Evolutionary conservation across 2,797 vertebrate species (phyloP).

Genomic region (Enoplosus armatus): DNA sequence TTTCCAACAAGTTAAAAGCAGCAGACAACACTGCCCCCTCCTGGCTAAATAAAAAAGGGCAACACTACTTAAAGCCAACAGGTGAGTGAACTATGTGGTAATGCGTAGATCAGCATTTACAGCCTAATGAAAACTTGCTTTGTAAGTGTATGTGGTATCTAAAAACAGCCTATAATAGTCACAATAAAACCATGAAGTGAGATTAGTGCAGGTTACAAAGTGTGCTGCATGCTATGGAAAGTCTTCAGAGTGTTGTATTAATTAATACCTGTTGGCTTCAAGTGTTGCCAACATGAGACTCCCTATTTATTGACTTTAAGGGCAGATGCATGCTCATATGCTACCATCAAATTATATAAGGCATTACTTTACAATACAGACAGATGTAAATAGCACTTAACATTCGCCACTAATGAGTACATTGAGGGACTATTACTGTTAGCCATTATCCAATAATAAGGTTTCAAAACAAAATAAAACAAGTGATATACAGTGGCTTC

Average conservation of each 20-base stretch:
- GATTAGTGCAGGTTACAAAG: constrained; percentile 62
- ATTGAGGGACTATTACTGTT: constrained; percentile 86
- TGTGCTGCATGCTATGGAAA: constrained; percentile 71
- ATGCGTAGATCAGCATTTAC: constrained; percentile 36
- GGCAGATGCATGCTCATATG: constrained; percentile 86
- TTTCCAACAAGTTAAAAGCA: constrained; percentile 35
- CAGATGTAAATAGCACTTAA: constrained; percentile 90
- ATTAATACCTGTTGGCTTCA: constrained; percentile 64
- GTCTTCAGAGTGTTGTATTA: constrained; percentile 51
- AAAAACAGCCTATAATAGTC: constrained; percentile 48
- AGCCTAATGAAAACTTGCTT: constrained; percentile 31
- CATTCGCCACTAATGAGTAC: constrained; percentile 93
- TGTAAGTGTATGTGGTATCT: constrained; percentile 33
- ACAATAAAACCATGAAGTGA: constrained; percentile 56
- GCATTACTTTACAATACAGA: constrained; percentile 90
- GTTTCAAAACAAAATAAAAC: constrained; percentile 89
- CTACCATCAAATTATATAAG: constrained; percentile 88
- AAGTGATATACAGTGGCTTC: too few relatives aligned
- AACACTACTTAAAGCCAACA: constrained; percentile 71
- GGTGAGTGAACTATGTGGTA: constrained; percentile 49
- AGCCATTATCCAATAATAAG: constrained; percentile 89
- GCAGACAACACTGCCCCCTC: constrained; percentile 66
- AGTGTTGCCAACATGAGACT: constrained; percentile 77
- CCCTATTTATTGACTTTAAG: constrained; percentile 85
- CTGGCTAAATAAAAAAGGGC: constrained; percentile 32